Evolutionary conservation across 2,113 vertebrate genomes (phyloP).

Genomic region (Rissa tridactyla): DNA sequence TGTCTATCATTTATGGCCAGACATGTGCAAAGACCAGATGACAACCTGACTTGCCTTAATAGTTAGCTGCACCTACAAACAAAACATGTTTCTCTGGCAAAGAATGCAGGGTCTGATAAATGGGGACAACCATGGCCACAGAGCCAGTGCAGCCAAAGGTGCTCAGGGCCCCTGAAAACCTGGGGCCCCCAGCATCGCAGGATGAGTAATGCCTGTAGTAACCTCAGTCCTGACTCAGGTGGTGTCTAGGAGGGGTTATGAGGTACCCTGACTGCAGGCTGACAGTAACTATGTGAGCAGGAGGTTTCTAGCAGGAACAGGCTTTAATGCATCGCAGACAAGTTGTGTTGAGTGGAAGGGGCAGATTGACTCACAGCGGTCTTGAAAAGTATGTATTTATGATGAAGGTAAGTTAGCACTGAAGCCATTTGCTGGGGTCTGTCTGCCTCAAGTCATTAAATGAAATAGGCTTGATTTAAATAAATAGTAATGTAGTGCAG

Average conservation of each 20-base stretch:
- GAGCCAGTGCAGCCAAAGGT: background rate
- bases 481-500: background rate
- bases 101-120: background rate
- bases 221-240: background rate
- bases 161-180: background rate
- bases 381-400: background rate
- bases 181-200: fast-evolving
- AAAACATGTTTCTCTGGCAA: fast-evolving
- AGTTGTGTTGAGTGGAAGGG: background rate
- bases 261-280: background rate
- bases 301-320: background rate
- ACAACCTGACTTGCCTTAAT: background rate
- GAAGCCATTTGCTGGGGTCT: background rate
- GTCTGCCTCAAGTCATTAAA: background rate
- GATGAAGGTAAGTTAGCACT: background rate
- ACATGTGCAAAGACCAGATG: background rate
- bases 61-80: fast-evolving
- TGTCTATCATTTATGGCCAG: background rate
- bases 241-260: background rate
- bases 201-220: background rate
- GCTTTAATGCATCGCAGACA: background rate
- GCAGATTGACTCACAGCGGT: background rate
- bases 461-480: background rate
- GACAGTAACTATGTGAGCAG: background rate
- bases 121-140: fast-evolving